phyloP scores from a whole-genome alignment of 2,797 vertebrate genomes.

The Arremon aurantiirostris region DNA sequence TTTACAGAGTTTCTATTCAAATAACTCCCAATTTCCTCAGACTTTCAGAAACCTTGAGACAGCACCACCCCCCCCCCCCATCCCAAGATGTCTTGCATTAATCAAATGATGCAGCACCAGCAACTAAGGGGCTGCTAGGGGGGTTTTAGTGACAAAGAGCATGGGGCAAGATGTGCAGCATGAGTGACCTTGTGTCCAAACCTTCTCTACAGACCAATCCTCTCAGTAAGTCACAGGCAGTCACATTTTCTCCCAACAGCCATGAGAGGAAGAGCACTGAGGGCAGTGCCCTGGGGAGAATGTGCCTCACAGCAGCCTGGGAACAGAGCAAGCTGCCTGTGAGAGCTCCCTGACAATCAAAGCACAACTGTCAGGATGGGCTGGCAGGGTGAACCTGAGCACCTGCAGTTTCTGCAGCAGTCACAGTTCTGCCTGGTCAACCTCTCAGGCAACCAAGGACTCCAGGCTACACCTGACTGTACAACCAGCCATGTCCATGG shows the following conservation, averaged over 20 bases:
- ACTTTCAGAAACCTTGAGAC: not conserved
- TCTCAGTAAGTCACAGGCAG: accelerated
- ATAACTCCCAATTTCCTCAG: not conserved
- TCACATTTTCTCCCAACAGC: not conserved
- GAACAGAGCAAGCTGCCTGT: not conserved
- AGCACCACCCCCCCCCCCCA: accelerated
- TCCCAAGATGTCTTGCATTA: not conserved
- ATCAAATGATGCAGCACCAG: not conserved
- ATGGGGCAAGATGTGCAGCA: not conserved
- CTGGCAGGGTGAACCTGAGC: not conserved
- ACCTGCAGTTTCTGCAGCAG: not conserved
- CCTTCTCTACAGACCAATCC: not conserved
- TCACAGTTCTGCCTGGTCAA: not conserved
- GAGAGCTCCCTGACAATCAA: not conserved
- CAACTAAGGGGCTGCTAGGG: accelerated
- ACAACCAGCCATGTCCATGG: accelerated
- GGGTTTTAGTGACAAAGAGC: not conserved
- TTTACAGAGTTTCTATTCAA: not conserved
- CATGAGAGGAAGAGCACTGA: not conserved
- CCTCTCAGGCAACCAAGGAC: not conserved
- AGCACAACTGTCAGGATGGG: not conserved
- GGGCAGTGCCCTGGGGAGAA: not conserved
- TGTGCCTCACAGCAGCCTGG: not conserved
- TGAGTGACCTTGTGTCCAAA: accelerated
- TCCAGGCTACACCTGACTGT: not conserved